Percentiles rank a stretch among this genome's conserved stretches.
Evolutionary conservation across 2,797 vertebrate species (phyloP).

Genomic region (Meriones psammophilus): DNA sequence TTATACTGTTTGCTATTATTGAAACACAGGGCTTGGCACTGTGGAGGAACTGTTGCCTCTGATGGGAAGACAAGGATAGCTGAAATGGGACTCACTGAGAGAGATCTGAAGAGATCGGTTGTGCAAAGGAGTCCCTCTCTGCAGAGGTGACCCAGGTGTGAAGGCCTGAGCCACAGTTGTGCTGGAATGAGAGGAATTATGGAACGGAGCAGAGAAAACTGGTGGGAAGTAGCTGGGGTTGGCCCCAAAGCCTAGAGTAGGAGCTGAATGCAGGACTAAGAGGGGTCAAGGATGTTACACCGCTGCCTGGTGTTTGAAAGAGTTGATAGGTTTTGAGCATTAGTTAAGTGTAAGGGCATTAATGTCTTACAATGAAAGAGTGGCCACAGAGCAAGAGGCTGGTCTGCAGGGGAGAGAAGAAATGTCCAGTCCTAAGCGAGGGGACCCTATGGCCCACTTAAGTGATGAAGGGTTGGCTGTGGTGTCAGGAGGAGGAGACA

Average conservation of each 20-base stretch:
- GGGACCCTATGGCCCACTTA: neutral
- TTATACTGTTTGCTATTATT: neutral
- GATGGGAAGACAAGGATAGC: neutral
- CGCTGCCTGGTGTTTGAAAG: neutral
- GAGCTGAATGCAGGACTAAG: rapidly evolving
- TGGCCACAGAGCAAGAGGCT: too few species aligned
- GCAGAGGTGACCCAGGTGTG: neutral
- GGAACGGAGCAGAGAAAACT: neutral
- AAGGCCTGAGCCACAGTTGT: rapidly evolving
- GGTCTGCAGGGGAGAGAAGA: neutral
- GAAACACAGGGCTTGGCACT: neutral
- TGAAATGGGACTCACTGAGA: neutral
- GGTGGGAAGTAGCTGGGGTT: neutral
- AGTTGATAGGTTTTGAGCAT: neutral
- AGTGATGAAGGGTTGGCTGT: neutral
- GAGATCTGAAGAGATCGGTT: neutral
- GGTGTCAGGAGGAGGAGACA: neutral
- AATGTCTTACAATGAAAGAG: neutral
- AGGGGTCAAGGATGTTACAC: neutral
- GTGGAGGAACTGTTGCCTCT: neutral
- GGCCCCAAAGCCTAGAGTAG: neutral
- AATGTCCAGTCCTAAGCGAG: neutral
- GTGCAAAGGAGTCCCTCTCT: neutral
- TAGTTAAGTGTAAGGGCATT: neutral
- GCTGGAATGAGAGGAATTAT: neutral